Percentiles rank a stretch among this genome's conserved stretches.
phyloP scores from a whole-genome alignment of 2,888 invertebrate genomes.

The Nasonovia ribisnigri region DNA sequence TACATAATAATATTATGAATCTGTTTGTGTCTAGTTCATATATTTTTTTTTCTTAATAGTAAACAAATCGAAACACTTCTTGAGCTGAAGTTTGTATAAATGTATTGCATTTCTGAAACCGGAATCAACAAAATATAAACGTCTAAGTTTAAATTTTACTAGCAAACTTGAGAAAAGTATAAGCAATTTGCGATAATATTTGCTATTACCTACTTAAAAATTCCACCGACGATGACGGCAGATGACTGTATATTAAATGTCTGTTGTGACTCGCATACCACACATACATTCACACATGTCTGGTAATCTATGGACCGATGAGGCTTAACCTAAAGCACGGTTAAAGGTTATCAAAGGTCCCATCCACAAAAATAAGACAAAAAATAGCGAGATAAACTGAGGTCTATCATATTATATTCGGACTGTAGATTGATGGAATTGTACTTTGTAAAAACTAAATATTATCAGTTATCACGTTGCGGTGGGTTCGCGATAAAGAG shows the following conservation, averaged over 20 bases:
- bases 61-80: neutral
- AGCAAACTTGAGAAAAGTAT: neutral
- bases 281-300: neutral
- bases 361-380: neutral
- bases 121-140: neutral
- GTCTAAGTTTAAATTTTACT: neutral
- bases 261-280: neutral
- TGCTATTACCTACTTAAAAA: neutral
- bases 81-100: neutral
- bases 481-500: conserved; percentile 51
- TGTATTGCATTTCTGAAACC: neutral
- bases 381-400: conserved; percentile 37
- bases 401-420: conserved; percentile 32
- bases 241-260: neutral
- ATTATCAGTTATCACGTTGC: conserved; percentile 20
- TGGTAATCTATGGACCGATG: conserved; percentile 26
- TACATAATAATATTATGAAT: neutral
- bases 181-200: neutral
- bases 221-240: neutral
- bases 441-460: conserved; percentile 32
- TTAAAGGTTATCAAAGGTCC: conserved; percentile 55
- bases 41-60: neutral
- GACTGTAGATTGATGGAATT: conserved; percentile 24
- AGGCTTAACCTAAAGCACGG: conserved; percentile 35
- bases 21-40: neutral